Evolutionary conservation across 1,140 invertebrate genomes (phyloP), one percentile per base, ranked within the genome.

Genomic region (Ctenoplectra terminalis): DNA sequence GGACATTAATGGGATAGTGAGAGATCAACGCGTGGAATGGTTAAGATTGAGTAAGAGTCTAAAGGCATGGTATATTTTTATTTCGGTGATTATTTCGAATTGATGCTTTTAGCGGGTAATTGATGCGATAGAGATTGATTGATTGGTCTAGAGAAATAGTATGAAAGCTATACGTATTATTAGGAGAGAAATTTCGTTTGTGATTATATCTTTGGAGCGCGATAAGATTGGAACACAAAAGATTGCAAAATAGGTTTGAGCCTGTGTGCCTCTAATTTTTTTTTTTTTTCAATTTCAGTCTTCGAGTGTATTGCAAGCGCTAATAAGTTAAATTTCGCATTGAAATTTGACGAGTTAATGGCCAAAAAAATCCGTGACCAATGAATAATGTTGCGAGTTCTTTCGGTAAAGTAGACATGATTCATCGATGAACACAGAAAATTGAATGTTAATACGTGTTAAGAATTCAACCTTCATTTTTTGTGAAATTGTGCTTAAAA

Each of bases 41-140:
- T 20, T 67, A 29, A 48, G 7, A 20, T 67, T 67, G 11, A 26
- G 64, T 6, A 67, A 67, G 40, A 40, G 29, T 2, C 15, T 23
- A 17, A n/a, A 23, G 46, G 20, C 13, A 20, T 5, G 15, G 9
- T 29, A 26, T 11, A 40, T 58, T 72, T 71, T 71, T 40, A 29
- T 56, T 56, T 29, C n/a, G 5, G 37, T 20, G 15, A 29, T 71
- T 40, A 43, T 43, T 43, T 40, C 50, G 23, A 54, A 54, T 37
- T 17, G 50, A 52, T 13, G 48, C 29, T 50, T 29, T 48, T 67
- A 48, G n/a, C 43, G 43, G 26, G 34, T 67, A 67, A 67, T 67
- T 67, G 64, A 67, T 67, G 26, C n/a, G 43, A 26, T 67, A n/a
- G 40, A 29, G 64, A 23, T 9, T 63, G 34, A 63, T 8, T 67